A percentile compares a stretch with the other conserved stretches of the same genome.
These are phyloP conservation scores for Busseola fusca DNA, from an alignment of 2,888 invertebrate genomes.

Conservation along the genomic window DNA sequence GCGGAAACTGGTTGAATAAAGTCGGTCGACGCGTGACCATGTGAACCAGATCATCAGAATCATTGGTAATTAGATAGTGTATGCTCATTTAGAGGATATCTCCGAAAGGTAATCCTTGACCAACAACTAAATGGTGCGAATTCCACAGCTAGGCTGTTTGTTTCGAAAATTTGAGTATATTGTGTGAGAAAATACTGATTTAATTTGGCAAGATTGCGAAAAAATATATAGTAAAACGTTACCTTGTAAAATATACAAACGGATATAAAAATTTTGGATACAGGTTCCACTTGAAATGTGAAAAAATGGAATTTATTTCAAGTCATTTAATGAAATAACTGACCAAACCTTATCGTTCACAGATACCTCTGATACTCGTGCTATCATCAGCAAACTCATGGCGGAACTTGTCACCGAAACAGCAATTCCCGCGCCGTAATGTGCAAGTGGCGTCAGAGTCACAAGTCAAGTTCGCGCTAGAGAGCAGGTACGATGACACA, in stretches of 20 bases:
- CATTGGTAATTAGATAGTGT: slow-evolving; percentile 9
- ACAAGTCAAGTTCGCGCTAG: slow-evolving; percentile 82
- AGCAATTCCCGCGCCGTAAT: not conserved
- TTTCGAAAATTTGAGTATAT: slow-evolving; percentile 5
- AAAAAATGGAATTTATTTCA: too few species aligned
- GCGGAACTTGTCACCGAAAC: slow-evolving; percentile 22
- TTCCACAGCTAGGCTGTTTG: slow-evolving; percentile 10
- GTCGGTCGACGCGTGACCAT: slow-evolving; percentile 39
- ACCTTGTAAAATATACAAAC: slow-evolving; percentile 14
- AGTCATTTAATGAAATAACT: slow-evolving; percentile 4
- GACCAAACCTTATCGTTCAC: slow-evolving; percentile 39
- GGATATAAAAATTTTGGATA: not conserved
- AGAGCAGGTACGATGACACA: slow-evolving; percentile 85
- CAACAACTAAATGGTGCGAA: slow-evolving; percentile 35
- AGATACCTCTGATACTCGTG: slow-evolving; percentile 68
- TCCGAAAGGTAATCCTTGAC: slow-evolving; percentile 36
- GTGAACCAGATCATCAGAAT: slow-evolving; percentile 28
- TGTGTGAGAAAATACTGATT: slow-evolving; percentile 31
- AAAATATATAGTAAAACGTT: slow-evolving; percentile 1
- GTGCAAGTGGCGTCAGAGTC: slow-evolving; percentile 73
- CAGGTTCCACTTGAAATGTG: not conserved
- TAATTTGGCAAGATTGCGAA: slow-evolving; percentile 31
- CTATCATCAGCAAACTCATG: slow-evolving; percentile 60
- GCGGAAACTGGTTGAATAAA: slow-evolving; percentile 47
- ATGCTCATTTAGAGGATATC: slow-evolving; percentile 38